Evolutionary conservation across 1,140 invertebrate species (phyloP).

Genomic region (Drosophila athabasca): DNA sequence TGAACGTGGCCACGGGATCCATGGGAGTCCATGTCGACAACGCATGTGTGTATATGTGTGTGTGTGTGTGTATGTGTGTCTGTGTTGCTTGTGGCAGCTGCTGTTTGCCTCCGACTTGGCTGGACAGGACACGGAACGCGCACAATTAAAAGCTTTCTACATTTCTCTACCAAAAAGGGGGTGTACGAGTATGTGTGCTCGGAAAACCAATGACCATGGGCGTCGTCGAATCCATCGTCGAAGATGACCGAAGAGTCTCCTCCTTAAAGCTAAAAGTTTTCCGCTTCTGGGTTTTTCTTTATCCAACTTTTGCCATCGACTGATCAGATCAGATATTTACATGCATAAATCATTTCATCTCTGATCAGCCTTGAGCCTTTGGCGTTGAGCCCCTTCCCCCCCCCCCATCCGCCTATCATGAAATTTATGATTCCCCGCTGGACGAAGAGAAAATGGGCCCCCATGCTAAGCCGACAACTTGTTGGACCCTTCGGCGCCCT

Average conservation of each 20-base stretch:
- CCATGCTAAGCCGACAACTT: constrained; percentile 69
- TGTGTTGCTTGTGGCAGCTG: constrained; percentile 37
- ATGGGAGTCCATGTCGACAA: too few species aligned
- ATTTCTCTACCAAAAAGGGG: background rate
- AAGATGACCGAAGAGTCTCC: constrained; percentile 3
- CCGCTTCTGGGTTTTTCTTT: background rate
- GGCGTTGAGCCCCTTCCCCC: constrained; percentile 6
- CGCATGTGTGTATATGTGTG: background rate
- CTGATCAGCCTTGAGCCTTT: constrained; percentile 34
- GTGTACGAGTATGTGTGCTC: background rate
- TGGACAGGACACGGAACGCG: constrained; percentile 17
- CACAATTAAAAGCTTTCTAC: constrained; percentile 67
- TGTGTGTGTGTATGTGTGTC: constrained; percentile 5
- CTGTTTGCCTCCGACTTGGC: constrained; percentile 9
- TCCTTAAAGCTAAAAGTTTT: constrained; percentile 13
- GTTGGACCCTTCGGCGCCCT: constrained; percentile 45
- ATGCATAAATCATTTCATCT: constrained; percentile 37
- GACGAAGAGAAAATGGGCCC: constrained; percentile 58
- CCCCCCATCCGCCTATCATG: too few species aligned
- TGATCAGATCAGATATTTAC: background rate
- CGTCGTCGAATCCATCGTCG: background rate
- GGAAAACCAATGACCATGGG: constrained; percentile 23
- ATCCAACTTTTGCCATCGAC: background rate
- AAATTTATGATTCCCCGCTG: constrained; percentile 53
- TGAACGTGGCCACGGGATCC: constrained; percentile 1